Conservation (phyloP, 2,888 invertebrate species). For the Xanthia icteritia region DNA sequence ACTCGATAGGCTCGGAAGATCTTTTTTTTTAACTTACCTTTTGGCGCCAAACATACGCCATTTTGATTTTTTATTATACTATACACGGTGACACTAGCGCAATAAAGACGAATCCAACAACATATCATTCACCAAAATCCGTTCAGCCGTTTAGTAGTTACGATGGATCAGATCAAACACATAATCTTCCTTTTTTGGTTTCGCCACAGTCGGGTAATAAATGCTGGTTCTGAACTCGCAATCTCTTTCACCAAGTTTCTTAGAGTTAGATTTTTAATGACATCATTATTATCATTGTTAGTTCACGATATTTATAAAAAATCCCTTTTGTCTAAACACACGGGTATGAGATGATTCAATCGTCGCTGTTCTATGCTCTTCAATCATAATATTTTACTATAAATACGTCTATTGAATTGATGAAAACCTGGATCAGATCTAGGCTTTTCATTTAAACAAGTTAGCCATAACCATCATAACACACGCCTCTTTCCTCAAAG, state of each 20-base stretch:
- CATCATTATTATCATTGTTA: background rate
- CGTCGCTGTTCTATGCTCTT: background rate
- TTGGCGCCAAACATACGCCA: too few relatives aligned
- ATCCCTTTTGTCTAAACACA: background rate
- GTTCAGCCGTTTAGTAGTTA: too few relatives aligned
- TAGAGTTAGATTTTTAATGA: background rate
- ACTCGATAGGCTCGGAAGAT: too few relatives aligned
- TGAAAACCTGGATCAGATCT: background rate
- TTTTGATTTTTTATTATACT: too few relatives aligned
- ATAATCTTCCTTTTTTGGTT: too few relatives aligned
- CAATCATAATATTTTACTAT: conserved; percentile 6
- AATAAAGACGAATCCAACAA: too few relatives aligned
- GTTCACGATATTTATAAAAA: conserved; percentile 10
- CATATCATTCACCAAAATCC: too few relatives aligned
- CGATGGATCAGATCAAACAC: too few relatives aligned
- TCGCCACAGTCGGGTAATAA: too few relatives aligned
- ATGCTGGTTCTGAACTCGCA: background rate
- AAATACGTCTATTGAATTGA: background rate
- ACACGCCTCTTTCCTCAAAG: background rate
- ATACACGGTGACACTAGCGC: too few relatives aligned
- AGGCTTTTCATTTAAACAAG: background rate
- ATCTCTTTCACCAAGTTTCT: background rate
- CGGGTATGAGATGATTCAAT: background rate
- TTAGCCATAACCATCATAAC: background rate
- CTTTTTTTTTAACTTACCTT: too few relatives aligned